Percentiles rank a stretch among this genome's conserved stretches.
These are phyloP conservation scores for Amphipoea lucens DNA, from an alignment of 2,888 invertebrate genomes.

Conservation along the genomic window DNA sequence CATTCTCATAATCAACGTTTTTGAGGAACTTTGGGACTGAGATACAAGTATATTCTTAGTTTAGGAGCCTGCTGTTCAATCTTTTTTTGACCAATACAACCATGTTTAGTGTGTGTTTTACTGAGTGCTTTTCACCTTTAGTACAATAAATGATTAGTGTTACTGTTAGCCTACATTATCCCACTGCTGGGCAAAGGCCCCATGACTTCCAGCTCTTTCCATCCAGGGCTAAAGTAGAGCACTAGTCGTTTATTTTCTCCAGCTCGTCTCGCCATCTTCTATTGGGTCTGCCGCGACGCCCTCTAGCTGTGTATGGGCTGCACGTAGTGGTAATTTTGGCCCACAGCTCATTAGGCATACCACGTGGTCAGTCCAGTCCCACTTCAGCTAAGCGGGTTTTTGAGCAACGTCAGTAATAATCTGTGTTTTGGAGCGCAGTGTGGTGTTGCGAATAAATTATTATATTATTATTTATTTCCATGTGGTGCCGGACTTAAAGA, in stretches of 20 bases:
- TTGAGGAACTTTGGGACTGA: background rate
- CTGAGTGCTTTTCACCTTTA: too few species aligned
- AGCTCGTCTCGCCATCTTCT: too few species aligned
- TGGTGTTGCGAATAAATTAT: background rate
- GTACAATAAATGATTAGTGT: too few species aligned
- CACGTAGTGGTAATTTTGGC: background rate
- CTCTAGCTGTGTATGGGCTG: too few species aligned
- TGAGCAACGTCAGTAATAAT: background rate
- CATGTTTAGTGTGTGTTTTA: background rate
- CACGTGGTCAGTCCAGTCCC: background rate
- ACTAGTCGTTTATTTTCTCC: too few species aligned
- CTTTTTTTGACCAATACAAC: background rate
- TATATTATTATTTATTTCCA: slow-evolving; percentile 17
- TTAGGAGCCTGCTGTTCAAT: background rate
- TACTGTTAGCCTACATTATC: too few species aligned
- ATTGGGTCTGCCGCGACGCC: too few species aligned
- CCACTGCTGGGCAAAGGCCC: too few species aligned
- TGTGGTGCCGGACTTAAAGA: too few species aligned
- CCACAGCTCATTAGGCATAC: background rate
- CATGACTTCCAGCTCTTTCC: too few species aligned
- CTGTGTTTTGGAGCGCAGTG: background rate
- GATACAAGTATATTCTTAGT: background rate
- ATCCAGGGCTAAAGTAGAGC: too few species aligned
- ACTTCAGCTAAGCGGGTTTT: too few species aligned
- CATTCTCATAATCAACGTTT: background rate